Evolutionary conservation across 2,888 invertebrate species (phyloP).

Genomic region (Trissolcus brochymenae): DNA sequence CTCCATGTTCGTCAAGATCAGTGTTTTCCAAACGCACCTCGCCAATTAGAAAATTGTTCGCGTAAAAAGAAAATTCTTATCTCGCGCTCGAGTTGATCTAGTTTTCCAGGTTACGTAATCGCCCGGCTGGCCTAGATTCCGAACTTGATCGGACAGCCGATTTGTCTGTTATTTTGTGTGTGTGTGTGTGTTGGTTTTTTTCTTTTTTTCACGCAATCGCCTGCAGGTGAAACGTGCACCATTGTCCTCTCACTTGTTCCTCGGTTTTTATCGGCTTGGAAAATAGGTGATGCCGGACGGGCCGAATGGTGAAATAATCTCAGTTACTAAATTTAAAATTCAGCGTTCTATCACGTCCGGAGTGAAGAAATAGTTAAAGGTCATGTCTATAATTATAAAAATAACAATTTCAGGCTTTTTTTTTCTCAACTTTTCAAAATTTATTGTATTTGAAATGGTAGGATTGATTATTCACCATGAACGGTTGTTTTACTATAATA

Average conservation of each 20-base stretch:
- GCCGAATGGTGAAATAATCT: background rate
- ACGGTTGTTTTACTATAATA: background rate
- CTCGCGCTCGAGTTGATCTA: conserved; percentile 33
- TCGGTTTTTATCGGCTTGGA: conserved; percentile 1
- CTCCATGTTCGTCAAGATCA: no score
- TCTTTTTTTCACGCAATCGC: conserved; percentile 2
- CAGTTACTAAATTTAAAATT: conserved; percentile 10
- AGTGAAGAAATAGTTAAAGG: no score
- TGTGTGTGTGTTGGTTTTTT: no score
- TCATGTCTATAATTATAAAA: no score
- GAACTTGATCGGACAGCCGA: conserved; percentile 19
- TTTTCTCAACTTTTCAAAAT: background rate
- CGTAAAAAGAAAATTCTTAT: conserved; percentile 16
- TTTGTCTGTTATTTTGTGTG: background rate
- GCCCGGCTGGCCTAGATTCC: conserved; percentile 33
- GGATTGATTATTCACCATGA: conserved; percentile 1
- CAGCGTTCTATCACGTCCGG: conserved; percentile 2
- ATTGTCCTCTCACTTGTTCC: background rate
- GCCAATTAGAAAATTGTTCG: conserved; percentile 12
- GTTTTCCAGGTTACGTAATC: conserved; percentile 44
- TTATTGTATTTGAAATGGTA: background rate
- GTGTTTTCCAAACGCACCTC: no score
- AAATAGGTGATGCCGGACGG: background rate
- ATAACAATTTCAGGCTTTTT: background rate
- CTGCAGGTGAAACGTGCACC: background rate